These are phyloP conservation scores for Drosophila tani DNA, from an alignment of 1,140 invertebrate genomes.

Conservation along the genomic window DNA sequence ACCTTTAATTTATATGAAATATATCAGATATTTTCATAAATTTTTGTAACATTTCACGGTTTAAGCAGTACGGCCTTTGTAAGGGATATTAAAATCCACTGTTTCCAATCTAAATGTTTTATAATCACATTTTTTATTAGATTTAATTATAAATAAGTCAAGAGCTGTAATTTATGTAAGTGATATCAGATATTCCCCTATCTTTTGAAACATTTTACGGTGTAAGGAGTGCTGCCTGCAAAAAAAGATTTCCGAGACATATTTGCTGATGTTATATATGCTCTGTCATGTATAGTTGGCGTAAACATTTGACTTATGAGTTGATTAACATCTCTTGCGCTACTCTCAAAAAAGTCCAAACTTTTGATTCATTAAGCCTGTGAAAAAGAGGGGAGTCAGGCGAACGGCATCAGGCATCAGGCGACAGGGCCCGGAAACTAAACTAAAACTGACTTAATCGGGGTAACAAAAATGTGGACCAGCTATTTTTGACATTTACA, in stretches of 20 bases:
- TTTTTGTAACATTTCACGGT: too few relatives aligned
- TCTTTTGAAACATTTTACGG: background rate
- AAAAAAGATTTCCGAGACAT: background rate
- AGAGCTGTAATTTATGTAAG: too few relatives aligned
- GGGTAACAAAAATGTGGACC: slow-evolving; percentile 64
- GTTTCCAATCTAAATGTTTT: background rate
- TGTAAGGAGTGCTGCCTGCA: background rate
- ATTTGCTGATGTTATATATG: slow-evolving; percentile 23
- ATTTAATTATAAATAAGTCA: background rate
- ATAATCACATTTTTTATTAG: too few relatives aligned
- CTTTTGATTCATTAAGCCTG: slow-evolving; percentile 53
- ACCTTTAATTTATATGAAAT: too few relatives aligned
- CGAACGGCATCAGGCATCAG: background rate
- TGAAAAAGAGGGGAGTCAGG: background rate
- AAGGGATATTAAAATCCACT: too few relatives aligned
- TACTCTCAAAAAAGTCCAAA: slow-evolving; percentile 42
- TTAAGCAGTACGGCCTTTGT: too few relatives aligned
- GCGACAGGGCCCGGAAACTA: slow-evolving; percentile 19
- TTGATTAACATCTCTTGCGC: slow-evolving; percentile 56
- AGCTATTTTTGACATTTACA: slow-evolving; percentile 74
- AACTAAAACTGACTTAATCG: slow-evolving; percentile 46
- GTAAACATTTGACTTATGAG: slow-evolving; percentile 78
- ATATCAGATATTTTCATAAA: too few relatives aligned
- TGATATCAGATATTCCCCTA: too few relatives aligned
- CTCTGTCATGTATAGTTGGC: slow-evolving; percentile 30